Evolutionary conservation across 2,113 vertebrate species (phyloP), one percentile per base, ranked within the genome.

Genomic region (Thymallus thymallus): DNA sequence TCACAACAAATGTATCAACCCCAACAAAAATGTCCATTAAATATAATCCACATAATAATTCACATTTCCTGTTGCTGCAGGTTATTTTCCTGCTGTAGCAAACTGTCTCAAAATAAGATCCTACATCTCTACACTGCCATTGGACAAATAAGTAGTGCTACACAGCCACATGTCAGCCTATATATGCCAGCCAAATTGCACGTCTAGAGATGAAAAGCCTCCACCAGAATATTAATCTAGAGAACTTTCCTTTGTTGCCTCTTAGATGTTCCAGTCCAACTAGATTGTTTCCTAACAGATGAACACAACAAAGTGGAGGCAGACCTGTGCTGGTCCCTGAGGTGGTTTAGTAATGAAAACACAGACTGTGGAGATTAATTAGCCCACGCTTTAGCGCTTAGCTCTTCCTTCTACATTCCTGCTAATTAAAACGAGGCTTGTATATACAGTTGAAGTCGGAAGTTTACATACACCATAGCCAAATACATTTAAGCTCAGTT

Each of bases 291-390:
- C 48, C 77, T 12, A 29, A 62, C 67, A 84, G 82, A 86, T 72
- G 48, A 78, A 60, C 18, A 22, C n/a, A 60, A 58, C 74, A 69
- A 77, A 73, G 22, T 60, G 10, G 13, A 74, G 24, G 56, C 62
- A 55, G 69, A 80, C 71, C 73, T 69, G 72, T 45, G 68, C 66
- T 65, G 66, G 62, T 79, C 82, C 77, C 79, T 6, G 24, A 77
- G 69, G 75, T 73, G 70, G 61, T 82, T 72, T 66, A 56, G 48
- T 77, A 70, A 68, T 22, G 68, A 81, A 85, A 86, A 80, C 66
- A 77, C 73, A 80, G 72, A 82, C 84, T 76, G 74, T 71, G 23
- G 74, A 83, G 78, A 82, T 83, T 84, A 83, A 88, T 87, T 85
- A 86, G 77, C 64, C 74, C 58, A 82, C 14, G 56, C 71, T 78